Evolutionary conservation across 2,113 vertebrate species (phyloP), one percentile per base, ranked within the genome.

Genomic region (Crotalus tigris): DNA sequence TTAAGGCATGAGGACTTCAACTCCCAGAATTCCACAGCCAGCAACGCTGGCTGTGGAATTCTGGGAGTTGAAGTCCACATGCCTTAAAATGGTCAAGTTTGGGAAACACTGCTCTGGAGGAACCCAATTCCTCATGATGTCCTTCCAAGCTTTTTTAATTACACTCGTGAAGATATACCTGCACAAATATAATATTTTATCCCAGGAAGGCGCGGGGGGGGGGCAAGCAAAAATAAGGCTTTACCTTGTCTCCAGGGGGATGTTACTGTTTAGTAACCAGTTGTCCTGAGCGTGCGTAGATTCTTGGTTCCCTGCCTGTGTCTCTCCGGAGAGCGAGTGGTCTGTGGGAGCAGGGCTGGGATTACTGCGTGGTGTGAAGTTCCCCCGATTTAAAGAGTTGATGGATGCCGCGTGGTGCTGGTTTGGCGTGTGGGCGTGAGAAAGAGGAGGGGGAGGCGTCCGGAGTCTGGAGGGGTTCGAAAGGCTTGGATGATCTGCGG

Each of bases 231-330:
- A 85, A 0, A 0, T 9, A 51, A 81, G 87, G 33, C 10, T 55
- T 51, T 98, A 99, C 99, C 99, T 99, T 88, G 99, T 99, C 98
- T 99, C 99, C 97, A 99, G 97, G 0, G 99, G 99, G 95, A 99
- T 99, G 98, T 99, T 99, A 96, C 99, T 99, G 98, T 99, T 99
- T 96, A 99, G 99, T 15, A 99, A 98, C 99, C 99, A 99, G 98
- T 99, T 99, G 98, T 99, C 99, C 97, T 99, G 99, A 91, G 98
- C 97, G 75, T 99, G 98, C 51, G 98, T 96, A 3, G 98, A 98
- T 93, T 99, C 99, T 94, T 98, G 99, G 21, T 97, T 97, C 11
- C 98, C 96, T 86, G 97, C 96, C 0, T 98, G 98, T 39, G 98
- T 98, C 92, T 99, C 99, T 29, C 98, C 98, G 1, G 98, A 98